phyloP scores from a whole-genome alignment of 2,888 invertebrate genomes.

The Petrophora chlorosata region DNA sequence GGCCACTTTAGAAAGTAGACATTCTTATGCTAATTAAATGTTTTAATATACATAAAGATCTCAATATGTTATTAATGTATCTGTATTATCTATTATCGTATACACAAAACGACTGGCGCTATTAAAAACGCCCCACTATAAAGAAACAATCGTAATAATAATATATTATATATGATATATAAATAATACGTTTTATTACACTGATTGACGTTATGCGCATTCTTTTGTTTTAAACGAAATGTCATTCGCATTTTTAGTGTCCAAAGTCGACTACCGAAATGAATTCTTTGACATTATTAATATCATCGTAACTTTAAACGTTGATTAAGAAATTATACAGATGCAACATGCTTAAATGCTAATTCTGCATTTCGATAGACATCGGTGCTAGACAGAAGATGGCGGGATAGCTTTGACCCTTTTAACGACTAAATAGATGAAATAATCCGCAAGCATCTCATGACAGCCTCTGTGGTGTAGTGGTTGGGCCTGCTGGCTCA shows the following conservation, averaged over 20 bases:
- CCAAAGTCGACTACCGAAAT: slow-evolving; percentile 21
- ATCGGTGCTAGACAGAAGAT: too few relatives aligned
- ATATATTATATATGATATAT: slow-evolving; percentile 7
- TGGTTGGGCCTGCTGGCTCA: too few relatives aligned
- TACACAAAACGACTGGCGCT: slow-evolving; percentile 6
- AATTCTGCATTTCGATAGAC: too few relatives aligned
- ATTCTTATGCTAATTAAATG: slow-evolving; percentile 36
- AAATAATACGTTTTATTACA: slow-evolving; percentile 19
- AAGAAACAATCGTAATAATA: slow-evolving; percentile 20
- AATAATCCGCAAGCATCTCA: too few relatives aligned
- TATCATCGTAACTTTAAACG: too few relatives aligned
- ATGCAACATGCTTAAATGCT: too few relatives aligned
- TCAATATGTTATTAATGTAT: slow-evolving; percentile 28
- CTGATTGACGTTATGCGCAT: slow-evolving; percentile 16
- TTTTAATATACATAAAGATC: slow-evolving; percentile 29
- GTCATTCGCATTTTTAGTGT: slow-evolving; percentile 18
- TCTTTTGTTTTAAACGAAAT: slow-evolving; percentile 20
- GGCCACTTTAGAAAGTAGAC: slow-evolving; percentile 35
- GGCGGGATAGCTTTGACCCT: too few relatives aligned
- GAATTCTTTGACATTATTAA: neutral
- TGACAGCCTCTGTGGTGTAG: too few relatives aligned
- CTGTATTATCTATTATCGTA: slow-evolving; percentile 25
- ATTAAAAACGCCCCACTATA: slow-evolving; percentile 15
- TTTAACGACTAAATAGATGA: too few relatives aligned
- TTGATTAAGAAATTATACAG: too few relatives aligned